Percentiles rank a stretch among this genome's conserved stretches.
Conservation (phyloP, 1,140 invertebrate species). For the Drosophila seguyi region DNA sequence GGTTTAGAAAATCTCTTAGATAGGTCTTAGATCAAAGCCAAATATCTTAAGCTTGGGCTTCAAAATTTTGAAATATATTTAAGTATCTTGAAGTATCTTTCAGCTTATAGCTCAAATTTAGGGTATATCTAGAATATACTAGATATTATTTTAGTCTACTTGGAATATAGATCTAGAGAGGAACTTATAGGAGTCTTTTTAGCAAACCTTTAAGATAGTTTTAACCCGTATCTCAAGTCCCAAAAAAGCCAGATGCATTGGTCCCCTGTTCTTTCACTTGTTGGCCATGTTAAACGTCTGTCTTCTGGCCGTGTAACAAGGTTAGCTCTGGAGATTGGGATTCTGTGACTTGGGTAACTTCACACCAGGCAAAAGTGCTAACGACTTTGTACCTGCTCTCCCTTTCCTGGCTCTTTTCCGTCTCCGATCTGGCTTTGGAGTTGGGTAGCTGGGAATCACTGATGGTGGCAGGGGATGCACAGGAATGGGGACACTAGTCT, state of each 20-base stretch:
- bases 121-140: background rate
- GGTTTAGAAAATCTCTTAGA: background rate
- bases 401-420: background rate
- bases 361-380: constrained; percentile 76
- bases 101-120: background rate
- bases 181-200: too few relatives aligned
- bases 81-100: background rate
- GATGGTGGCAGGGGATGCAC: constrained; percentile 12
- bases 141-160: background rate
- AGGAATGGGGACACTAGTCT: constrained; percentile 39
- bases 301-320: constrained; percentile 40
- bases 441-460: constrained; percentile 1
- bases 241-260: constrained; percentile 1
- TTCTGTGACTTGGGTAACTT: constrained; percentile 57
- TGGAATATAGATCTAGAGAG: too few relatives aligned
- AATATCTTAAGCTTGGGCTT: background rate
- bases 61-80: background rate
- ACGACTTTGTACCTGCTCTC: constrained; percentile 75
- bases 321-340: constrained; percentile 15
- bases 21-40: background rate
- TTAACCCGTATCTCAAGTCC: background rate
- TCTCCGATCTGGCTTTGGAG: constrained; percentile 8
- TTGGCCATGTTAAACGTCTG: constrained; percentile 37
- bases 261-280: constrained; percentile 35
- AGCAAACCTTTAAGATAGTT: too few relatives aligned